A percentile compares a stretch with the other conserved stretches of the same genome.
Conservation (phyloP, 1,140 invertebrate genomes). For the Oscheius sp. region DNA sequence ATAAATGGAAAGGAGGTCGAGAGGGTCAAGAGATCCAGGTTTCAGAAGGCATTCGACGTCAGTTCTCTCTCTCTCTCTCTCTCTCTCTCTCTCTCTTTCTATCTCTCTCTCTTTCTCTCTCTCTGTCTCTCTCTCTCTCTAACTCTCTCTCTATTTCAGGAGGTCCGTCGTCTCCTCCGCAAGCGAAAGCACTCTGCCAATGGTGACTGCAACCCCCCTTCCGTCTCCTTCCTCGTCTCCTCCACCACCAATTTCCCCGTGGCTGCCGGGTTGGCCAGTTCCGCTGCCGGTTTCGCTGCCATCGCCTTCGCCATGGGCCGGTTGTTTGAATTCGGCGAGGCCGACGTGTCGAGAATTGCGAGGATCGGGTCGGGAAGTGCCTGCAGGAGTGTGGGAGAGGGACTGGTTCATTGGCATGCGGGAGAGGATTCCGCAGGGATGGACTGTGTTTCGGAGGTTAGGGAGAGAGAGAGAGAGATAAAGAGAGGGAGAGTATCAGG, state of each 20-base stretch:
- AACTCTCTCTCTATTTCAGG: too few species aligned
- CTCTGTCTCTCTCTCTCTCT: too few species aligned
- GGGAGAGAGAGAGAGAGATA: too few species aligned
- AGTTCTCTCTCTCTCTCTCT: too few species aligned
- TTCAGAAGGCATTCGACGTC: conserved; percentile 40
- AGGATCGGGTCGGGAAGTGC: conserved; percentile 82
- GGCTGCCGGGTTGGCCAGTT: conserved; percentile 92
- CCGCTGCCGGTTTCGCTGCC: conserved; percentile 89
- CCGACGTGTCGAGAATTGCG: conserved; percentile 66
- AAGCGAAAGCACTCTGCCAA: too few species aligned
- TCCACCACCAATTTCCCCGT: conserved; percentile 98
- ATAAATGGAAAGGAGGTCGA: conserved; percentile 48
- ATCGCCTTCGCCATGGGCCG: conserved; percentile 54
- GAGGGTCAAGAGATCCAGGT: conserved; percentile 33
- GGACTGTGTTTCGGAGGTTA: conserved; percentile 69
- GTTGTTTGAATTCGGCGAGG: conserved; percentile 43
- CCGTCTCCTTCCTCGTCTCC: conserved; percentile 56
- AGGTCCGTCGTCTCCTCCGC: conserved; percentile 15
- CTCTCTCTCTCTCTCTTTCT: too few species aligned
- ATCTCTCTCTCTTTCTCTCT: too few species aligned
- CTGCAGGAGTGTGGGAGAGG: conserved; percentile 87
- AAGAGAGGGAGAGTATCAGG: too few species aligned
- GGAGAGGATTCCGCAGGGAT: conserved; percentile 70
- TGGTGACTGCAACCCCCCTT: too few species aligned
- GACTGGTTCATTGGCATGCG: conserved; percentile 85